These are phyloP conservation scores for Bucco capensis DNA, from an alignment of 2,113 vertebrate species.

Conservation along the genomic window DNA sequence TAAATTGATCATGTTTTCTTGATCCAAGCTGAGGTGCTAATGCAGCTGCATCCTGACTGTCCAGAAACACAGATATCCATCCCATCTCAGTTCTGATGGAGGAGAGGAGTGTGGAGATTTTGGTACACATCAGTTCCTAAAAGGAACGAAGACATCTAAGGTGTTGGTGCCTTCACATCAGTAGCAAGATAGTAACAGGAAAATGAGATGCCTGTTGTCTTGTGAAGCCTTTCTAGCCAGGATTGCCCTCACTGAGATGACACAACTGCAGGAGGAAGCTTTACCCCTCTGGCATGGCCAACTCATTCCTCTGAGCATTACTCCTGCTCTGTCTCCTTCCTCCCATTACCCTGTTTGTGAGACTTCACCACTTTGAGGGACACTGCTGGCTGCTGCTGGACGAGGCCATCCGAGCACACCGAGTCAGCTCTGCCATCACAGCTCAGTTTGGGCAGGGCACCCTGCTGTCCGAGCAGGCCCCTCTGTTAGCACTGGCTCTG, in stretches of 20 bases:
- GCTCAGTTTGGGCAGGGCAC: neutral
- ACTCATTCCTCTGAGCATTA: neutral
- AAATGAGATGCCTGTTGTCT: neutral
- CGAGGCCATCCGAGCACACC: neutral
- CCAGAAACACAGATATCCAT: neutral
- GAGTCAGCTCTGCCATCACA: neutral
- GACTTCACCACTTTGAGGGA: too few species aligned
- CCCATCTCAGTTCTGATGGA: neutral
- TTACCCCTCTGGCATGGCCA: neutral
- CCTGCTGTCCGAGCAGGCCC: neutral
- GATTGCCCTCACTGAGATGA: neutral
- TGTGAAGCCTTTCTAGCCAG: neutral
- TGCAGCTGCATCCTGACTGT: neutral
- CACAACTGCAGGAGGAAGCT: neutral
- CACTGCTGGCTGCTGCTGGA: rapidly evolving
- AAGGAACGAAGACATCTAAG: neutral
- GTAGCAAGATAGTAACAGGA: neutral
- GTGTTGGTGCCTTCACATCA: neutral
- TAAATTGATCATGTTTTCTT: neutral
- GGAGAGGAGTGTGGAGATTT: neutral
- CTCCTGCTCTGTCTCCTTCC: rapidly evolving
- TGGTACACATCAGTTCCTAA: neutral
- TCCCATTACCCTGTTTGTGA: neutral
- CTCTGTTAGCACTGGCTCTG: neutral
- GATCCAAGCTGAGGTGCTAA: neutral